Base-by-base conservation (phyloP, 1,140 invertebrate species). In the Drosophila sp. region DNA sequence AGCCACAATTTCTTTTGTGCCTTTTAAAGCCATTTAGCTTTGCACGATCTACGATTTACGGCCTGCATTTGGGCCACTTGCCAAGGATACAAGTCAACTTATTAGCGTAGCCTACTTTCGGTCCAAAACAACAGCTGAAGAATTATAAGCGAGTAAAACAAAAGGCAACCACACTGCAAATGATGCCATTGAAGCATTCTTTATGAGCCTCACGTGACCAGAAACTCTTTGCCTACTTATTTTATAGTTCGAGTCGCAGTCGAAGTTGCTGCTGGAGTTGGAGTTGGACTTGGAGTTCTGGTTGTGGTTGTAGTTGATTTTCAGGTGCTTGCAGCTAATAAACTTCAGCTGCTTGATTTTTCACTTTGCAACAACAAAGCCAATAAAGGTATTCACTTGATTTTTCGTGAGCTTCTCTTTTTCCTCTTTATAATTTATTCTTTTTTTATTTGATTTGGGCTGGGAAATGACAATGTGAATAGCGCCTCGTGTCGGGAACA, bases 151-250 rank as follows among this genome's bases (percentile, higher is more conserved):
- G 29, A 64, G 43, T 18, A 48, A 75, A 76, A 83, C 73, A 73
- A 82, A 83, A 67, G 57, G 56, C 72, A 25, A 43, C n/a, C 29
- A 57, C 46, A 62, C 41, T 69, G 63, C 81, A 86, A 84, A 78
- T 80, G 80, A 84, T 86, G 81, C 81, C 77, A 86, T 84, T 67
- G 73, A 59, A 59, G 67, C 72, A 53, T 80, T 74, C 81, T 84
- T 82, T 84, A 84, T 78, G 81, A 56, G 81, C 61, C 77, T 84
- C 74, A 86, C 81, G 81, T 84, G 81, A 84, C 81, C 77, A 84
- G 76, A 86, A 86, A 84, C 81, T 80, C 81, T 84, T 84, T 84
- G 77, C 64, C 64, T 67, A 72, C 63, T 76, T 78, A 38, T 21
- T 21, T 21, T 21, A 21, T 21, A 21, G 21, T n/a, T n/a, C n/a